Percentiles rank a stretch among this genome's conserved stretches.
phyloP scores from a whole-genome alignment of 2,888 invertebrate genomes.

The Galeruca laticollis region DNA sequence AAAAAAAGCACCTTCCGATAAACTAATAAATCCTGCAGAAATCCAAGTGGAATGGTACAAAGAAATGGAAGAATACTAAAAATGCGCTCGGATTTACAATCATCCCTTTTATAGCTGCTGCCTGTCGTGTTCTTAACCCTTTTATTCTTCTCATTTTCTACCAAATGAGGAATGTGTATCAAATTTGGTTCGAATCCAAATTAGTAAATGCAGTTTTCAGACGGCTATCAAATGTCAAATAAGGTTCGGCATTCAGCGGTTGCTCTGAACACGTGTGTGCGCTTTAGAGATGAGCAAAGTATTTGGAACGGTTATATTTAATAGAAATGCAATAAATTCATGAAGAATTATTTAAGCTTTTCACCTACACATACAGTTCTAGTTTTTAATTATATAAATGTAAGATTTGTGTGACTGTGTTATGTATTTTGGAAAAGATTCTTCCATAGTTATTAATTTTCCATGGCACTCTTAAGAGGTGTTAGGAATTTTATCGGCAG shows the following conservation, averaged over 20 bases:
- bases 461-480: too few relatives aligned
- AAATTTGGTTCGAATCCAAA: slow-evolving; percentile 67
- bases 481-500: too few relatives aligned
- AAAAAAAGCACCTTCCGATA: slow-evolving; percentile 9
- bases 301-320: background rate
- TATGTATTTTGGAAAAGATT: too few relatives aligned
- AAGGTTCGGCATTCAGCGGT: slow-evolving; percentile 63
- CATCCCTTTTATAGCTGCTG: slow-evolving; percentile 42
- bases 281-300: slow-evolving; percentile 42
- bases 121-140: slow-evolving; percentile 53
- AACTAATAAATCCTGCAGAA: slow-evolving; percentile 24
- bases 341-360: too few relatives aligned
- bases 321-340: too few relatives aligned
- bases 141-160: slow-evolving; percentile 62
- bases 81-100: slow-evolving; percentile 40
- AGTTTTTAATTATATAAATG: too few relatives aligned
- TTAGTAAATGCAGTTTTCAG: slow-evolving; percentile 65
- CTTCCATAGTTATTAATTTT: too few relatives aligned
- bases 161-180: slow-evolving; percentile 65
- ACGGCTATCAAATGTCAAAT: slow-evolving; percentile 65
- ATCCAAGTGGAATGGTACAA: slow-evolving; percentile 30
- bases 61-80: slow-evolving; percentile 33
- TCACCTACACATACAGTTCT: too few relatives aligned
- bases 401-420: too few relatives aligned
- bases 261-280: slow-evolving; percentile 53